Evolutionary conservation across 2,113 vertebrate genomes (phyloP).

Genomic region (Peromyscus leucopus): DNA sequence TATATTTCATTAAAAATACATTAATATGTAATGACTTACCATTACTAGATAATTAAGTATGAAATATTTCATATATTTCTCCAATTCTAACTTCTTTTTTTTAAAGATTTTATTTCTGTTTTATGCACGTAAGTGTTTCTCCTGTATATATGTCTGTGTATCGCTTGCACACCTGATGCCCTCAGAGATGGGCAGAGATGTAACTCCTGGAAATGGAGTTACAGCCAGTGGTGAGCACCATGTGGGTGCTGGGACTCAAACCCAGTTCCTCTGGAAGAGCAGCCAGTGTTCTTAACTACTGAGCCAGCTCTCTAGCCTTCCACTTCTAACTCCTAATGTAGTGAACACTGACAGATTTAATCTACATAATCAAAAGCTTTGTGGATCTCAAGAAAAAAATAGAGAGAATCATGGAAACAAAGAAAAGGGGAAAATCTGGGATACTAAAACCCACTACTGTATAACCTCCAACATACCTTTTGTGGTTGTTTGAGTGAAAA

Average conservation of each 20-base stretch:
- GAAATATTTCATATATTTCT: conserved; percentile 42
- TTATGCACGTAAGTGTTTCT: not conserved
- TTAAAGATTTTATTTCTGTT: not conserved
- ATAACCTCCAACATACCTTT: not conserved
- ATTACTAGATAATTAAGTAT: conserved; percentile 20
- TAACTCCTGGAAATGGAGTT: not conserved
- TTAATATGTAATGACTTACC: conserved; percentile 29
- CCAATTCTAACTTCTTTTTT: not conserved
- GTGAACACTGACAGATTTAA: not conserved
- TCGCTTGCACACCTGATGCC: not conserved
- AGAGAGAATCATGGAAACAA: conserved; percentile 12
- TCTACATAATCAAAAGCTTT: conserved; percentile 7
- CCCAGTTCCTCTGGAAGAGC: not conserved
- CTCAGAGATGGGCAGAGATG: not conserved
- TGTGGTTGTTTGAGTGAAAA: not conserved
- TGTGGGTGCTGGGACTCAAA: not conserved
- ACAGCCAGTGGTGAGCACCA: not conserved
- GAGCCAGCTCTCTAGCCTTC: not conserved
- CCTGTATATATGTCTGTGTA: not conserved
- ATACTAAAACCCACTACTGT: not conserved
- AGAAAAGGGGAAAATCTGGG: not conserved
- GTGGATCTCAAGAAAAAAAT: conserved; percentile 19
- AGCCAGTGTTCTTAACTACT: not conserved
- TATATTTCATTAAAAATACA: conserved; percentile 48
- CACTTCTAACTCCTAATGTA: not conserved